Evolutionary conservation across 2,113 vertebrate species (phyloP).

Genomic region (Chlamydotis undulata): DNA sequence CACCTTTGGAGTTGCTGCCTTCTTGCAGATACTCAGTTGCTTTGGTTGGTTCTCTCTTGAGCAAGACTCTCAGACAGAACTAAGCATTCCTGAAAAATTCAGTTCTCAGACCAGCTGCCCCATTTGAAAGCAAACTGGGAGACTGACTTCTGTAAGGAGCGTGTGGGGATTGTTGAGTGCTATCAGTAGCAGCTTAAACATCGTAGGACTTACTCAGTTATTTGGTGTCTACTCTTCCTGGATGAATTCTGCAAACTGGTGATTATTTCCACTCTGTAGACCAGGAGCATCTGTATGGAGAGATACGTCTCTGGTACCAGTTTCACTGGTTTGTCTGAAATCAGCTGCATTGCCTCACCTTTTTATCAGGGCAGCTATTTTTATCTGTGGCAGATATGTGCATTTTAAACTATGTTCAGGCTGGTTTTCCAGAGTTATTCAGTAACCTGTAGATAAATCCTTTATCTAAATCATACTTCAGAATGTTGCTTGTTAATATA

Average conservation of each 20-base stretch:
- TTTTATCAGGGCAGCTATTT: neutral
- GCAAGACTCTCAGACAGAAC: neutral
- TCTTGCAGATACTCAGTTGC: neutral
- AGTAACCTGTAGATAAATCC: neutral
- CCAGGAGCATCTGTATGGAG: neutral
- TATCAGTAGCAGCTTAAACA: neutral
- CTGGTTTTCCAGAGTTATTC: neutral
- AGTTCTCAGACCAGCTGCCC: neutral
- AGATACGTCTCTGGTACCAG: neutral
- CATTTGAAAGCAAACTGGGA: neutral
- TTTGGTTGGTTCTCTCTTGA: neutral
- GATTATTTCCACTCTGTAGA: neutral
- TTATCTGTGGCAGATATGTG: neutral
- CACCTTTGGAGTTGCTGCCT: neutral
- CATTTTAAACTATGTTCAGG: neutral
- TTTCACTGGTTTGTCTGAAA: neutral
- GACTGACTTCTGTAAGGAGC: neutral
- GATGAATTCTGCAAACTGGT: neutral
- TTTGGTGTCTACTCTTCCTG: neutral
- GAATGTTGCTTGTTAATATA: neutral
- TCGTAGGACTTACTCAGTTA: neutral
- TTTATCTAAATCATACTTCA: neutral
- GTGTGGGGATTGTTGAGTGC: neutral
- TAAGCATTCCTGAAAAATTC: neutral
- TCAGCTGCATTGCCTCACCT: neutral